Conservation (phyloP, 2,888 invertebrate species). For the Dione juno region DNA sequence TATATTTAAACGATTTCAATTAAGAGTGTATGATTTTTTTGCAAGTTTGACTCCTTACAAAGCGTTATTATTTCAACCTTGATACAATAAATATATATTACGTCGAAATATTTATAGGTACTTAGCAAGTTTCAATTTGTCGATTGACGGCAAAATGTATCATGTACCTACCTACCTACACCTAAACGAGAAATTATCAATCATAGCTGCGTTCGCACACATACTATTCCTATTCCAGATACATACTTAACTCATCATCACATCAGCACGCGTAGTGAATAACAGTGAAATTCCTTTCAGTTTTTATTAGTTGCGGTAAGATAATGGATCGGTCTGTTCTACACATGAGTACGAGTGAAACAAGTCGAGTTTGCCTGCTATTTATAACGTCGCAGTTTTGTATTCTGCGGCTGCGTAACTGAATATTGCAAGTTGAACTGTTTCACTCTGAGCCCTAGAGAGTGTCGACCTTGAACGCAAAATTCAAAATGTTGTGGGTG, state of each 20-base stretch:
- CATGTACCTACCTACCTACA: background rate
- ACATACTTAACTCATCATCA: conserved; percentile 38
- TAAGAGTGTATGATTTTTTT: background rate
- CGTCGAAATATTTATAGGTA: background rate
- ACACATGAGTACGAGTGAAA: conserved; percentile 66
- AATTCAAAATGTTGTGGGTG: conserved; percentile 34
- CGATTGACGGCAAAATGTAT: conserved; percentile 15
- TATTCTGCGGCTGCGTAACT: conserved; percentile 67
- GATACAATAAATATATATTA: conserved; percentile 30
- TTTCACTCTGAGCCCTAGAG: conserved; percentile 58
- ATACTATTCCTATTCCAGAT: background rate
- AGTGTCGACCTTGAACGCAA: conserved; percentile 57
- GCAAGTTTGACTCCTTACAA: background rate
- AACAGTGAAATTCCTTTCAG: conserved; percentile 71
- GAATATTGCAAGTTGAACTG: conserved; percentile 75
- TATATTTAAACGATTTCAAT: no score
- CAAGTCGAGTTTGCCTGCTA: conserved; percentile 72
- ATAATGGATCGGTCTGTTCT: conserved; percentile 77
- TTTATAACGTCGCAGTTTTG: conserved; percentile 73
- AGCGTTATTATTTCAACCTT: conserved; percentile 23
- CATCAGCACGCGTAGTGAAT: conserved; percentile 46
- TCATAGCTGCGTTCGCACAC: conserved; percentile 7
- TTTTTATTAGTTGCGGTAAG: conserved; percentile 77
- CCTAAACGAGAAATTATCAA: conserved; percentile 3
- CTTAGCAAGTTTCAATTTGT: conserved; percentile 24